Evolutionary conservation across 2,888 invertebrate species (phyloP).

Genomic region (Steinernema hermaphroditum): DNA sequence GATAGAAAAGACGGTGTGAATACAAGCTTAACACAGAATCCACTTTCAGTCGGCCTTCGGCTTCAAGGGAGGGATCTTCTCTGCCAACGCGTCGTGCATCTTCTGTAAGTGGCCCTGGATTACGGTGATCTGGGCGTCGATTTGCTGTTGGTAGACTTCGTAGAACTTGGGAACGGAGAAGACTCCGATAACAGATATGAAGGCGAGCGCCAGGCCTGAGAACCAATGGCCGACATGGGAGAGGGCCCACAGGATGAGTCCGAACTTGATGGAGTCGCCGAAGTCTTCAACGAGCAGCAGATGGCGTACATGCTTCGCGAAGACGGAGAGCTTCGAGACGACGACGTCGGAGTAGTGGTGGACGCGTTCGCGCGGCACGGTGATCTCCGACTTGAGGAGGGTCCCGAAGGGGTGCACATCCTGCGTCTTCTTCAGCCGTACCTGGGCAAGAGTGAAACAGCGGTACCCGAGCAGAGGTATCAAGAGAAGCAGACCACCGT

Average conservation of each 20-base stretch:
- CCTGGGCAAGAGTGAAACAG: constrained; percentile 90
- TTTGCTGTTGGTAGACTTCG: constrained; percentile 64
- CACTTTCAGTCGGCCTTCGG: constrained; percentile 19
- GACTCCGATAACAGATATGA: constrained; percentile 55
- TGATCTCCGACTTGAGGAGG: constrained; percentile 80
- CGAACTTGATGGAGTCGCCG: constrained; percentile 82
- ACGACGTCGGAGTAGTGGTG: constrained; percentile 69
- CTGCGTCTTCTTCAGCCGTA: constrained; percentile 74
- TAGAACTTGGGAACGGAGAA: constrained; percentile 65
- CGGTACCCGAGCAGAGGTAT: constrained; percentile 87
- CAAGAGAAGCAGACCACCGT: constrained; percentile 82
- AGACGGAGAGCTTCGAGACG: neutral
- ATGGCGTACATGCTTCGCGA: constrained; percentile 76
- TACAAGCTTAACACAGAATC: no score
- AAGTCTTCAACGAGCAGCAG: constrained; percentile 94
- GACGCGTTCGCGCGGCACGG: constrained; percentile 86
- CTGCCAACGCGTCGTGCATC: constrained; percentile 55
- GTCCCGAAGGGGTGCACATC: constrained; percentile 51
- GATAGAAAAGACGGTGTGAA: neutral
- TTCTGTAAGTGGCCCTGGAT: constrained; percentile 60
- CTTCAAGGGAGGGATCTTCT: constrained; percentile 63
- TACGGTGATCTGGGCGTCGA: constrained; percentile 59
- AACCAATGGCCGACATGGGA: constrained; percentile 98
- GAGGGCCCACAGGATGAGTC: constrained; percentile 88
- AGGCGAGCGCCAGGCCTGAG: constrained; percentile 90